Percentiles rank a stretch among this genome's conserved stretches.
These are phyloP conservation scores for Struthio camelus DNA, from an alignment of 2,113 vertebrate species.

Conservation along the genomic window DNA sequence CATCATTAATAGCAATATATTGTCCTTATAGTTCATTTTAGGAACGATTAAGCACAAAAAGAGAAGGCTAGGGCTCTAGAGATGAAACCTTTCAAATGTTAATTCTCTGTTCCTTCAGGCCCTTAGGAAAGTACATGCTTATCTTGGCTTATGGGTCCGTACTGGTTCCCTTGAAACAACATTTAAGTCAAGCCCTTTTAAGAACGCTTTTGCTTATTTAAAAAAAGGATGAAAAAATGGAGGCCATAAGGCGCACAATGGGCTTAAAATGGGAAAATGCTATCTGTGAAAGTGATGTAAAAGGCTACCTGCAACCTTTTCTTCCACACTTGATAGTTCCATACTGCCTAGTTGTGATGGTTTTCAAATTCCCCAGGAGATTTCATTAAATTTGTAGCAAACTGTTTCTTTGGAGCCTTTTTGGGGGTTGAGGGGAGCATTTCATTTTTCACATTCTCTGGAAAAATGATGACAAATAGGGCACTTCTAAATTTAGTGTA, in stretches of 20 bases:
- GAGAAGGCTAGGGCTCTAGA: not conserved
- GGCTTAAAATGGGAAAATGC: not conserved
- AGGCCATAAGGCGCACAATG: not conserved
- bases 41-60: not conserved
- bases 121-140: not conserved
- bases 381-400: not conserved
- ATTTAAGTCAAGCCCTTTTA: not conserved
- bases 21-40: not conserved
- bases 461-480: not conserved
- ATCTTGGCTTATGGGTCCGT: not conserved
- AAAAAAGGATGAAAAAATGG: not conserved
- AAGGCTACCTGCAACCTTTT: not conserved
- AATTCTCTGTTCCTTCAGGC: not conserved
- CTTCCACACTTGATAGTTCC: not conserved
- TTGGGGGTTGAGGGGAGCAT: rapidly evolving
- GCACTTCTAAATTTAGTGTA: not conserved
- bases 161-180: not conserved
- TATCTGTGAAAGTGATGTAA: not conserved
- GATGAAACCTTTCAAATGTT: not conserved
- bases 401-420: not conserved
- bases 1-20: not conserved
- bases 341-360: not conserved
- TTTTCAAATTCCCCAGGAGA: not conserved
- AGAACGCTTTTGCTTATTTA: not conserved
- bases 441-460: not conserved